Evolutionary conservation across 2,113 vertebrate genomes (phyloP).

Genomic region (Maylandia zebra): DNA sequence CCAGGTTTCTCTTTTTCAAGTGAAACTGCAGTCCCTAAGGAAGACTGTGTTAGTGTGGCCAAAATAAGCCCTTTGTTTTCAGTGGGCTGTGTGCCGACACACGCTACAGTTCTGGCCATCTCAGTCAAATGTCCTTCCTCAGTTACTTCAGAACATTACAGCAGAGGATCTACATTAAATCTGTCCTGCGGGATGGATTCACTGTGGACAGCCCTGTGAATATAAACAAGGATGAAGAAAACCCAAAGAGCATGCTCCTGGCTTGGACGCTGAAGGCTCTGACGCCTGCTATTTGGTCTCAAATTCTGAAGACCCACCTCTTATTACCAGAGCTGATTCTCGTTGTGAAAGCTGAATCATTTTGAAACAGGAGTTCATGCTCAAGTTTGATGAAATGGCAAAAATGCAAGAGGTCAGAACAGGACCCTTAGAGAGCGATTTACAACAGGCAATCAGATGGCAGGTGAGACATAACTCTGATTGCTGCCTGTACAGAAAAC

Average conservation of each 20-base stretch:
- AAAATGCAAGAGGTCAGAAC: not conserved
- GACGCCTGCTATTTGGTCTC: not conserved
- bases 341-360: not conserved
- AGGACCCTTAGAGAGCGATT: rapidly evolving
- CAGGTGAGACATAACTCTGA: not conserved
- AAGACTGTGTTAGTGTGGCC: not conserved
- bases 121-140: not conserved
- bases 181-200: not conserved
- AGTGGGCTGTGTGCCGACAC: not conserved
- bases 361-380: not conserved
- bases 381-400: not conserved
- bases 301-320: not conserved
- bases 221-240: rapidly evolving
- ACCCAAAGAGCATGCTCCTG: not conserved
- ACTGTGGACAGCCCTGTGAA: not conserved
- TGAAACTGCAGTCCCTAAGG: not conserved
- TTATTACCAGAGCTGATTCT: not conserved
- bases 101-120: not conserved
- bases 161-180: not conserved
- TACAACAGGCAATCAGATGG: not conserved
- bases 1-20: not conserved
- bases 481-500: not conserved
- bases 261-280: not conserved
- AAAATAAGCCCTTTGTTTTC: not conserved
- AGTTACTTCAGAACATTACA: not conserved